phyloP scores from a whole-genome alignment of 2,797 vertebrate species.

The Pipistrellus kuhlii region DNA sequence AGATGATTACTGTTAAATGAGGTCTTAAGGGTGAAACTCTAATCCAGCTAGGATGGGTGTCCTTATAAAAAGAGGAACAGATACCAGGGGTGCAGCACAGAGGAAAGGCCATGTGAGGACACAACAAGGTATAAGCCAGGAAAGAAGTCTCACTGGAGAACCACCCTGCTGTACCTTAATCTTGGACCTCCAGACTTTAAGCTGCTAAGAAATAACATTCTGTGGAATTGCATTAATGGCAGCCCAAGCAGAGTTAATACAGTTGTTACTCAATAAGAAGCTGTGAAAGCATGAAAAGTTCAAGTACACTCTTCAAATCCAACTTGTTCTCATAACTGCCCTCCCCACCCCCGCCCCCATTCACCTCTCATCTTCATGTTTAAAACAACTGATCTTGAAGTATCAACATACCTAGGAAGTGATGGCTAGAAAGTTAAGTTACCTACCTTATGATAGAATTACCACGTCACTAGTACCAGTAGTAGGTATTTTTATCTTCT shows the following conservation, averaged over 20 bases:
- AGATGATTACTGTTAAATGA: background rate
- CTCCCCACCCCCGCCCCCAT: too few relatives aligned
- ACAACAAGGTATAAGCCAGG: background rate
- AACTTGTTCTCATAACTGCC: background rate
- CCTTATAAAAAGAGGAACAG: background rate
- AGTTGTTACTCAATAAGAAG: background rate
- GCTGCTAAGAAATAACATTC: background rate
- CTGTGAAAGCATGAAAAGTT: background rate
- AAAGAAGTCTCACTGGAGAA: background rate
- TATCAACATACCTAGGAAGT: background rate
- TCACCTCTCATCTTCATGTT: background rate
- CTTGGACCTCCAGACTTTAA: background rate
- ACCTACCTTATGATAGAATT: background rate
- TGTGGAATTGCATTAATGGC: too few relatives aligned
- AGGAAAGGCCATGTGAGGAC: background rate
- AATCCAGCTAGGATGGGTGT: background rate
- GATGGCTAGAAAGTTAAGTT: background rate
- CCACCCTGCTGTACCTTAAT: too few relatives aligned
- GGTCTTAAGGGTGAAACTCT: background rate
- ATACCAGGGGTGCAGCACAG: background rate
- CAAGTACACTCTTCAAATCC: background rate
- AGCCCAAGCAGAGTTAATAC: background rate
- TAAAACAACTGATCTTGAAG: background rate
- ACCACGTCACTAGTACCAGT: background rate
- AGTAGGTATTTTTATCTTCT: background rate